These are phyloP conservation scores for Drosophila watanabei DNA, from an alignment of 1,140 invertebrate species.

Conservation along the genomic window DNA sequence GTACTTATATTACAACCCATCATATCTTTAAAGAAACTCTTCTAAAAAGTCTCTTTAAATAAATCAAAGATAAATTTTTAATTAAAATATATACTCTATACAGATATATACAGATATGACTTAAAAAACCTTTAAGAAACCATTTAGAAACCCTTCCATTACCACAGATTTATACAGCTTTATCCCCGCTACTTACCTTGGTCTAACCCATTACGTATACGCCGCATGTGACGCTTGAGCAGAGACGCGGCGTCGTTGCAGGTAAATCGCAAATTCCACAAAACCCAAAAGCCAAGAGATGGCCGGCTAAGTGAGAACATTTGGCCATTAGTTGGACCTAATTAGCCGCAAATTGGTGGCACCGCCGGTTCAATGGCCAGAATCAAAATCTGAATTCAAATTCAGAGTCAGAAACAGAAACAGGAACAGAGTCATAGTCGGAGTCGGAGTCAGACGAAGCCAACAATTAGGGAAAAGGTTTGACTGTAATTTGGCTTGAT, in stretches of 20 bases:
- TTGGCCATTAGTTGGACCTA: slow-evolving; percentile 51
- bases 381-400: slow-evolving; percentile 1
- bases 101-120: fast-evolving
- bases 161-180: not conserved
- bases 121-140: no score
- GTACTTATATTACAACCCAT: no score
- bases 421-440: not conserved
- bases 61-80: not conserved
- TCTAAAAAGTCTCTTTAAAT: not conserved
- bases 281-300: slow-evolving; percentile 3
- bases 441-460: slow-evolving; percentile 22
- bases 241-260: not conserved
- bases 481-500: slow-evolving; percentile 74
- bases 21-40: no score
- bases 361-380: slow-evolving; percentile 46
- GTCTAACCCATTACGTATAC: slow-evolving; percentile 47
- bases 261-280: slow-evolving; percentile 6
- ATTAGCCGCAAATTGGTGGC: slow-evolving; percentile 56
- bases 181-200: not conserved
- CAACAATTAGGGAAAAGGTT: slow-evolving; percentile 70
- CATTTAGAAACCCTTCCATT: not conserved
- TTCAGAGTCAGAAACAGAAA: slow-evolving; percentile 14
- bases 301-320: slow-evolving; percentile 23
- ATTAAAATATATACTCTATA: not conserved
- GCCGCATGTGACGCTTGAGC: slow-evolving; percentile 32